phyloP scores from a whole-genome alignment of 2,797 vertebrate genomes.

The Nasua narica region DNA sequence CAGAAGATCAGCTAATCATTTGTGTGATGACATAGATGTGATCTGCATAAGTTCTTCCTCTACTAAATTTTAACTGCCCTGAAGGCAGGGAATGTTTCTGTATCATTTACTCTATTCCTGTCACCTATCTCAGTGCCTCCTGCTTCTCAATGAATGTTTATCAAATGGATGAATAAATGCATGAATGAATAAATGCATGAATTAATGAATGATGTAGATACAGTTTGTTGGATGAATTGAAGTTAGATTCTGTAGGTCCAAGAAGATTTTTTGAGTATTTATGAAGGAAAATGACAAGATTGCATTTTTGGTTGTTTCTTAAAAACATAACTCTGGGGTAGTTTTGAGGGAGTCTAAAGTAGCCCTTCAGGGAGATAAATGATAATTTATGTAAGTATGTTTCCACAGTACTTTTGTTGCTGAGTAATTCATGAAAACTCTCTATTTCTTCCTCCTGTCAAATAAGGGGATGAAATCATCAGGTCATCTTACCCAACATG shows the following conservation, averaged over 20 bases:
- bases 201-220: not conserved
- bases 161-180: not conserved
- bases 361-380: not conserved
- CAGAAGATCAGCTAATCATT: rapidly evolving
- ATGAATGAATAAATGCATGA: not conserved
- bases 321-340: not conserved
- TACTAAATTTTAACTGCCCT: not conserved
- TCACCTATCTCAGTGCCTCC: not conserved
- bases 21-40: not conserved
- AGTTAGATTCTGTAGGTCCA: not conserved
- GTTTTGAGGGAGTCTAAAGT: not conserved
- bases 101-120: not conserved
- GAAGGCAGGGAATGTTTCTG: not conserved
- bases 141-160: not conserved
- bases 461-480: not conserved
- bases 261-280: not conserved
- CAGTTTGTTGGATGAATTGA: not conserved
- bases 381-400: not conserved
- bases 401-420: not conserved
- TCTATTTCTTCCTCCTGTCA: not conserved
- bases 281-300: not conserved
- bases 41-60: not conserved
- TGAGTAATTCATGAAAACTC: not conserved
- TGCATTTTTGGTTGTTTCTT: not conserved
- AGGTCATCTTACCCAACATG: not conserved